A percentile compares a stretch with the other conserved stretches of the same genome.
These are phyloP conservation scores for Egretta garzetta DNA, from an alignment of 2,113 vertebrate species.

Conservation along the genomic window DNA sequence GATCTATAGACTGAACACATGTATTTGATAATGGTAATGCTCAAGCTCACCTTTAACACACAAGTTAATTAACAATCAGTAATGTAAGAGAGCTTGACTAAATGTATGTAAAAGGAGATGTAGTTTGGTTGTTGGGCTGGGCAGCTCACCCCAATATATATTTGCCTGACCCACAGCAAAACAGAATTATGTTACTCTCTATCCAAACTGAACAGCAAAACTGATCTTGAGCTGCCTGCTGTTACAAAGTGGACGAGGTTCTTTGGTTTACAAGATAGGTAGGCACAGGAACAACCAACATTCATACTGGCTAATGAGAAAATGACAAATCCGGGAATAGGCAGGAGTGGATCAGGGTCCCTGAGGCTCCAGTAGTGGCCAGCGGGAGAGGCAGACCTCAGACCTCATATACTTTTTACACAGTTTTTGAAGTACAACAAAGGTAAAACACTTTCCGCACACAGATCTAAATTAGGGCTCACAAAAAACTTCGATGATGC, in stretches of 20 bases:
- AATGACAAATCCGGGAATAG: neutral
- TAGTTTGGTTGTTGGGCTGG: neutral
- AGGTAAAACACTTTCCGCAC: neutral
- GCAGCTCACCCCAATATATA: neutral
- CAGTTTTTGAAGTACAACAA: neutral
- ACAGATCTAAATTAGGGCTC: neutral
- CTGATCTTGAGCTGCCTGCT: neutral
- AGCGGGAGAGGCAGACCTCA: neutral
- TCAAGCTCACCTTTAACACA: neutral
- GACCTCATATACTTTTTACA: neutral
- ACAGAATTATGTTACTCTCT: neutral
- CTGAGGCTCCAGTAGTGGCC: neutral
- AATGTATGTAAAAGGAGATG: neutral
- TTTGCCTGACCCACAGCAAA: neutral
- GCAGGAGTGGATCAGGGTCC: neutral
- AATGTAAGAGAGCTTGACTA: neutral
- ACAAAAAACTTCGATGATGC: neutral
- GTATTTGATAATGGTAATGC: neutral
- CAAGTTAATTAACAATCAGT: neutral
- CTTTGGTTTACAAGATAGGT: neutral
- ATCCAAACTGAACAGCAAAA: neutral
- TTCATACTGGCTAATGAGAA: neutral
- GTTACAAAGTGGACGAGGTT: neutral
- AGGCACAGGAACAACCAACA: neutral
- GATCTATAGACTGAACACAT: neutral